phyloP scores from a whole-genome alignment of 1,140 invertebrate genomes.

The Leptopilina boulardi region DNA sequence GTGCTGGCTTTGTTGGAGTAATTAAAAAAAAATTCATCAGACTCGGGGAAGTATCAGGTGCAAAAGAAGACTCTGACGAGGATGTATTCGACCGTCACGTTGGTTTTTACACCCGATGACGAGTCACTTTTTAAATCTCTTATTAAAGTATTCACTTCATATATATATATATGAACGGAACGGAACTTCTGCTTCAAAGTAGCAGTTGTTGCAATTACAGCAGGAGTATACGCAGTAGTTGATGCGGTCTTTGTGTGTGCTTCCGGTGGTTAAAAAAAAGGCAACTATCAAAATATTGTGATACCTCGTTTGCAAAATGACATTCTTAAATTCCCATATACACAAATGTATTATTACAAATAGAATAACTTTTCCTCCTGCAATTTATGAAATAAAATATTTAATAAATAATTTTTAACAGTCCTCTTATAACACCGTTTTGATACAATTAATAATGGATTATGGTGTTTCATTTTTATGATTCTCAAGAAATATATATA shows the following conservation, averaged over 20 bases:
- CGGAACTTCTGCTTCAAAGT: slow-evolving; percentile 22
- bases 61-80: slow-evolving; percentile 46
- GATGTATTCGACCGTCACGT: slow-evolving; percentile 34
- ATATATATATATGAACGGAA: background rate
- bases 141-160: slow-evolving; percentile 44
- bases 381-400: too few species aligned
- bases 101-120: slow-evolving; percentile 62
- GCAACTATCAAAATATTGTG: slow-evolving; percentile 26
- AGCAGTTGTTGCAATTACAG: slow-evolving; percentile 48
- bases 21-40: slow-evolving; percentile 52
- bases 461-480: slow-evolving; percentile 34
- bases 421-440: too few species aligned
- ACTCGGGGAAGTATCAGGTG: slow-evolving; percentile 57
- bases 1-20: slow-evolving; percentile 49
- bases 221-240: slow-evolving; percentile 32
- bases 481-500: too few species aligned
- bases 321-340: background rate
- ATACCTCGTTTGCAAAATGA: slow-evolving; percentile 20
- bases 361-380: background rate
- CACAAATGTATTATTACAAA: background rate
- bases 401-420: too few species aligned
- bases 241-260: slow-evolving; percentile 41
- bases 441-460: too few species aligned
- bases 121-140: slow-evolving; percentile 66
- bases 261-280: slow-evolving; percentile 23